Evolutionary conservation across 2,113 vertebrate genomes (phyloP).

Genomic region (Pelobates fuscus): DNA sequence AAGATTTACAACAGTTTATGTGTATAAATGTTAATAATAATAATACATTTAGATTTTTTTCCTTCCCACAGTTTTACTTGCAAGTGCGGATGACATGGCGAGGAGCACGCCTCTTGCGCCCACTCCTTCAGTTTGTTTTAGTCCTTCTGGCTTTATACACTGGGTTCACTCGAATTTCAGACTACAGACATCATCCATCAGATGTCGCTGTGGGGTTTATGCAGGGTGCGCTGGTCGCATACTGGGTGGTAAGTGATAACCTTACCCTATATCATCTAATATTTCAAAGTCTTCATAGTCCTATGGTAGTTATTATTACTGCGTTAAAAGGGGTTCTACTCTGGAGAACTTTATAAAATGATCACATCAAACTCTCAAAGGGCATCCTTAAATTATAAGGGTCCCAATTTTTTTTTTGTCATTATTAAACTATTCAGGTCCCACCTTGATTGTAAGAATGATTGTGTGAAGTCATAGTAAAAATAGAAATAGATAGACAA

Average conservation of each 20-base stretch:
- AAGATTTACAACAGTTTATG: no score
- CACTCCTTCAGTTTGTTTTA: slow-evolving; percentile 74
- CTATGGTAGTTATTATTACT: no score
- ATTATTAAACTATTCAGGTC: neutral
- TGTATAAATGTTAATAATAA: no score
- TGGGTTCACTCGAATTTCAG: slow-evolving; percentile 71
- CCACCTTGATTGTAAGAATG: no score
- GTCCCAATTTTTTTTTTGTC: neutral
- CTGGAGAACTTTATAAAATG: neutral
- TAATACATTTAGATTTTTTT: no score
- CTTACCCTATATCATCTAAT: neutral
- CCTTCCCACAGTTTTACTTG: slow-evolving; percentile 70
- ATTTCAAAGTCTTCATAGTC: no score
- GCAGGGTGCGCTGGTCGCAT: slow-evolving; percentile 77
- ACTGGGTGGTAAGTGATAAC: slow-evolving; percentile 74
- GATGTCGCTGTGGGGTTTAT: slow-evolving; percentile 73
- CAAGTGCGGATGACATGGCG: slow-evolving; percentile 74
- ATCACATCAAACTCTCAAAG: neutral
- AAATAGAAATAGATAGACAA: no score
- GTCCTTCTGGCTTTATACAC: slow-evolving; percentile 76
- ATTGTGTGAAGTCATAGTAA: no score
- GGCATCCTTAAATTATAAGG: neutral
- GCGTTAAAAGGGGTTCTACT: no score
- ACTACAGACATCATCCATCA: slow-evolving; percentile 74
- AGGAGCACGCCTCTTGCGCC: slow-evolving; percentile 70